Percentiles rank a stretch among this genome's conserved stretches.
These are phyloP conservation scores for Fragum sueziense DNA, from an alignment of 2,888 invertebrate genomes.

Conservation along the genomic window DNA sequence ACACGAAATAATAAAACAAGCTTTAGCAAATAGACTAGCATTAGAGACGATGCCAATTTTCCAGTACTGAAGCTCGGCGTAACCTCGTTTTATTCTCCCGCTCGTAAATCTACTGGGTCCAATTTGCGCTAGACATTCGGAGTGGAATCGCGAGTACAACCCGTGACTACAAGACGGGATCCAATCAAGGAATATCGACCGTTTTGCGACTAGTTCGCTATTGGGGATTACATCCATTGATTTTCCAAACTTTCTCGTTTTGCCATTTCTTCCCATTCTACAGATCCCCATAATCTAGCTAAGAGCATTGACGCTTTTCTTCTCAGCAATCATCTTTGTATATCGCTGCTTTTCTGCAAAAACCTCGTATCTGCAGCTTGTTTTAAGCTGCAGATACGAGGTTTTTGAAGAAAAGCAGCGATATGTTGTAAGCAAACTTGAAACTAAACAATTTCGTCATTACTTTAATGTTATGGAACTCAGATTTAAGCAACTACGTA, in stretches of 20 bases:
- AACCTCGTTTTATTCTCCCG: constrained; percentile 44
- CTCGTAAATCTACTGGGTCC: constrained; percentile 57
- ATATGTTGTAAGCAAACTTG: no score
- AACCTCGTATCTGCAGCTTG: no score
- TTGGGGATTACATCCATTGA: constrained; percentile 54
- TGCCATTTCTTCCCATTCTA: constrained; percentile 3
- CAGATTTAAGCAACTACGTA: no score
- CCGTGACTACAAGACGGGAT: constrained; percentile 42
- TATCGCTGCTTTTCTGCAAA: no score
- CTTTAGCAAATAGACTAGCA: constrained; percentile 16
- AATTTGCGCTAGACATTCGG: constrained; percentile 56
- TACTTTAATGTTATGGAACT: no score
- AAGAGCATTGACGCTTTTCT: not conserved
- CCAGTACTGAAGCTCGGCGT: constrained; percentile 27
- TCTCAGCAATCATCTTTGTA: no score
- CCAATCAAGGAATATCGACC: constrained; percentile 57
- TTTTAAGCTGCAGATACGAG: no score
- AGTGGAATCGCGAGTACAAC: constrained; percentile 41
- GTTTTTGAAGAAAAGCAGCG: no score
- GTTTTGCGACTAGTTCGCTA: constrained; percentile 7
- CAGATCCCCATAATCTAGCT: not conserved
- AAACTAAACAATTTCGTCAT: no score
- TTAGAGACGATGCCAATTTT: constrained; percentile 33
- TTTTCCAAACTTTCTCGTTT: constrained; percentile 37
- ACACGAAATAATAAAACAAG: not conserved